Percentiles rank a stretch among this genome's conserved stretches.
These are phyloP conservation scores for Drosophila lacertosa DNA, from an alignment of 1,140 invertebrate genomes.

Conservation along the genomic window DNA sequence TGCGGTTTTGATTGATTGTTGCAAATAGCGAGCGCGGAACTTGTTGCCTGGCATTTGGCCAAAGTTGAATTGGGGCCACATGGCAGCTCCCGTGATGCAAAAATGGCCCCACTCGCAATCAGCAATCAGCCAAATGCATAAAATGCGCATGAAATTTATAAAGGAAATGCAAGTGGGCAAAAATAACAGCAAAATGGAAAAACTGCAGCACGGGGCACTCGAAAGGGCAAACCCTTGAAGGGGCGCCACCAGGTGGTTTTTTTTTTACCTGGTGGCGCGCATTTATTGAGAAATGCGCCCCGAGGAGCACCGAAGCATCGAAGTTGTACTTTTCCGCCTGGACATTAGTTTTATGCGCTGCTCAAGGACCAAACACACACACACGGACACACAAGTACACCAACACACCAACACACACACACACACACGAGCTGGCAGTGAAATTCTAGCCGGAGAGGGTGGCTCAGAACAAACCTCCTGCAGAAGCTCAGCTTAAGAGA, in stretches of 20 bases:
- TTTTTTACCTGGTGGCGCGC: slow-evolving; percentile 27
- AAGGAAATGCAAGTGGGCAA: slow-evolving; percentile 6
- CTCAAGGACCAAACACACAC: slow-evolving; percentile 45
- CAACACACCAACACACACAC: not conserved
- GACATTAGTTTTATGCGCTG: slow-evolving; percentile 56
- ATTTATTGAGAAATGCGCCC: slow-evolving; percentile 46
- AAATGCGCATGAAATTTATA: slow-evolving; percentile 44
- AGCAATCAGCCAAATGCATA: slow-evolving; percentile 41
- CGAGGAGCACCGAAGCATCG: slow-evolving; percentile 27
- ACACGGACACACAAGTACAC: not conserved
- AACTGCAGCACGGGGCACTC: slow-evolving; percentile 1
- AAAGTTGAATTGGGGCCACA: slow-evolving; percentile 9
- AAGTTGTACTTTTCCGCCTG: slow-evolving; percentile 38
- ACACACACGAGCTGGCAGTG: slow-evolving; percentile 8
- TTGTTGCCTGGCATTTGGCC: slow-evolving; percentile 21
- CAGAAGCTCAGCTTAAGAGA: slow-evolving; percentile 6
- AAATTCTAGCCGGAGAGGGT: slow-evolving; percentile 11
- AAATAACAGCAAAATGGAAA: too few relatives aligned
- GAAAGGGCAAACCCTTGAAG: slow-evolving; percentile 14
- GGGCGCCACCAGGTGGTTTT: slow-evolving; percentile 4
- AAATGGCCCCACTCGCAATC: slow-evolving; percentile 34
- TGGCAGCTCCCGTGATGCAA: slow-evolving; percentile 18
- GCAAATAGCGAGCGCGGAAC: slow-evolving; percentile 3
- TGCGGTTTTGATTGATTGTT: slow-evolving; percentile 39
- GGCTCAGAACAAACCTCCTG: not conserved